These are phyloP conservation scores for Tautogolabrus adspersus DNA, from an alignment of 2,113 vertebrate species.

Conservation along the genomic window DNA sequence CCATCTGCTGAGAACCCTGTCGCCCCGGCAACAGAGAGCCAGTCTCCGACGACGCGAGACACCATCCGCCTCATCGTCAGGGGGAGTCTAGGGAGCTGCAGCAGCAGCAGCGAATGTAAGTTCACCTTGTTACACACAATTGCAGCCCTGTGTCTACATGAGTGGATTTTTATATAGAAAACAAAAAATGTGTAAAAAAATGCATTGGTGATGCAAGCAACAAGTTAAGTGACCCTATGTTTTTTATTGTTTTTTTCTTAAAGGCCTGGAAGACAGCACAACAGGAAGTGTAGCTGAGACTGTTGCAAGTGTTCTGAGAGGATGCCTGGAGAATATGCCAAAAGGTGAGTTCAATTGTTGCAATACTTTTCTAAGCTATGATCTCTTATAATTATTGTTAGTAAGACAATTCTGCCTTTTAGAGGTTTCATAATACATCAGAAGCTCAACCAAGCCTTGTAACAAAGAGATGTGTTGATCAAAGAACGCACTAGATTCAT, in stretches of 20 bases:
- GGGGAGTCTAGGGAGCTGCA: constrained; percentile 97
- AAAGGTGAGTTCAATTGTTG: constrained; percentile 78
- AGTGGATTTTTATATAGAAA: neutral
- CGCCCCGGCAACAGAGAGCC: constrained; percentile 84
- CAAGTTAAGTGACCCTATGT: constrained; percentile 15
- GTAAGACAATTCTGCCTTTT: neutral
- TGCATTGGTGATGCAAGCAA: neutral
- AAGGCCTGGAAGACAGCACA: constrained; percentile 95
- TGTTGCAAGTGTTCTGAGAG: constrained; percentile 90
- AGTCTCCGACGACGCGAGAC: constrained; percentile 88
- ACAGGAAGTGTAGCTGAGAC: constrained; percentile 94
- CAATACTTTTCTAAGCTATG: neutral
- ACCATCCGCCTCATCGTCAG: constrained; percentile 96
- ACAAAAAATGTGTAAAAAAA: too few species aligned
- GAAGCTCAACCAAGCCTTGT: neutral
- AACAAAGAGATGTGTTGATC: too few species aligned
- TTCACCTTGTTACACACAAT: constrained; percentile 30
- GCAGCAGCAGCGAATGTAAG: constrained; percentile 98
- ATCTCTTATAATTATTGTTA: neutral
- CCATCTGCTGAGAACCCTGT: constrained; percentile 85
- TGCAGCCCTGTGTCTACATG: too few species aligned
- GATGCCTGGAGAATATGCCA: constrained; percentile 95
- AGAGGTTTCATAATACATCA: neutral
- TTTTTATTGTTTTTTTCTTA: constrained; percentile 36
- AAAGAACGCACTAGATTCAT: neutral